Base-by-base conservation (phyloP, 2,797 vertebrate species). In the Xenentodon cancila region DNA sequence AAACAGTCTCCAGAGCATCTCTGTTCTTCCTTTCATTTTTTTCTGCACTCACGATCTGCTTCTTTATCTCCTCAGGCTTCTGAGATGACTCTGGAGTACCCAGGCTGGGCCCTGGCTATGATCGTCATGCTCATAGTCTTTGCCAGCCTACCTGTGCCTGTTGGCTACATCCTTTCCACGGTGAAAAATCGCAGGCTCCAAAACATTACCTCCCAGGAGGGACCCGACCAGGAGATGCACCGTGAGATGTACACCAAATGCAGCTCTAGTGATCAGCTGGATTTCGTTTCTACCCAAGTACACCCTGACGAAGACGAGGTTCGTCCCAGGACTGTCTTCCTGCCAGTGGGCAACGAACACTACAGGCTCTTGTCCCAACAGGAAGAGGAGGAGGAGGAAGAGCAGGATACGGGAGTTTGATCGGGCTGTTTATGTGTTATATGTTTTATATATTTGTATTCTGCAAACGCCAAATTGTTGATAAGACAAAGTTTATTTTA, bases 91-190 rank as follows among this genome's bases (percentile, higher is more conserved):
- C 86, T 91, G 0, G 72, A 76, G 22, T 96, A 95, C 78, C 94
- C 95, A 0, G 52, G 79, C 9, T 96, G 95, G 95, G 87, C 84
- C 17, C 65, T 94, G 46, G 61, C 58, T 18, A 54, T 93, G 74
- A 84, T 95, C 2, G 45, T 92, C 21, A 17, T 79, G 55, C 91
- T 96, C n/a, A 92, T 94, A 13, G 18, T 90, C 1, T 0, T 92
- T 1, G 92, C 95, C 27, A 80, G 83, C 59, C 45, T 95, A 59
- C 95, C 95, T 0, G 91, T 96, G n/a, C 95, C 94, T 0, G 6
- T 77, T 0, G 84, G 88, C 45, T 92, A 92, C 62, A 21, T 94
- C 18, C 81, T 91, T 48, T 83, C 88, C 21, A 44, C 70, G 15
- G 0, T 84, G 57, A 75, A 75, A 50, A 78, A 32, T 18, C 80